Base-by-base conservation (phyloP, 1,140 invertebrate genomes). In the Patella vulgata region DNA sequence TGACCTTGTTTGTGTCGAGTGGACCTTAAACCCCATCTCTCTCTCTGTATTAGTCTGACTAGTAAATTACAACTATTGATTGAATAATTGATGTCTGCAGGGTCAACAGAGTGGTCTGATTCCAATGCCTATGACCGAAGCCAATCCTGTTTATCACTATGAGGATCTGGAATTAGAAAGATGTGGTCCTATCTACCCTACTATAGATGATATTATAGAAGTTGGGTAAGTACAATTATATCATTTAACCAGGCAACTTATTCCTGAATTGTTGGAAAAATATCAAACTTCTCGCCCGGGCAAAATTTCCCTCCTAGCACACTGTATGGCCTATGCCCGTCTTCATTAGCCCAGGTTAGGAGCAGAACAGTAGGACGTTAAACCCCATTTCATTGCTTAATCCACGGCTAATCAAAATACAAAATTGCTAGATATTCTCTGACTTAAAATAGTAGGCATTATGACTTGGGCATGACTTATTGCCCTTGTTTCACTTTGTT, bases 181-280 rank as follows among this genome's bases (percentile, higher is more conserved):
- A 31, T 89, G 91, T 60, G 95, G 96, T 0, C 95, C 95, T 0
- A 70, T 82, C 3, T 86, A 90, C 12, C 95, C 95, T 0, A 74
- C 75, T 0, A 81, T 86, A 52, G 79, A 87, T 12, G 89, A 94
- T 19, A 84, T 97, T 1, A 81, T 89, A 39, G 76, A 73, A 5
- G 84, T 87, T 59, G 91, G 92, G 73, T 75, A 59, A 54, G 72
- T 64, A n/a, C 17, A 51, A 53, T 2, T 21, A 19, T 36, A 39
- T 27, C 21, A 25, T 30, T 27, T 56, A 9, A 17, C 11, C 12
- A 27, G 8, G 14, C 8, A 6, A 23, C 4, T 12, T 33, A 52
- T 6, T 28, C 27, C 8, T 55, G 8, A 39, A 12, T n/a, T 12
- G 21, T 27, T 17, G 11, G 9, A 36, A 19, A 11, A 19, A 55